Conservation (phyloP, 2,113 vertebrate genomes). For the Oryzias javanicus region DNA sequence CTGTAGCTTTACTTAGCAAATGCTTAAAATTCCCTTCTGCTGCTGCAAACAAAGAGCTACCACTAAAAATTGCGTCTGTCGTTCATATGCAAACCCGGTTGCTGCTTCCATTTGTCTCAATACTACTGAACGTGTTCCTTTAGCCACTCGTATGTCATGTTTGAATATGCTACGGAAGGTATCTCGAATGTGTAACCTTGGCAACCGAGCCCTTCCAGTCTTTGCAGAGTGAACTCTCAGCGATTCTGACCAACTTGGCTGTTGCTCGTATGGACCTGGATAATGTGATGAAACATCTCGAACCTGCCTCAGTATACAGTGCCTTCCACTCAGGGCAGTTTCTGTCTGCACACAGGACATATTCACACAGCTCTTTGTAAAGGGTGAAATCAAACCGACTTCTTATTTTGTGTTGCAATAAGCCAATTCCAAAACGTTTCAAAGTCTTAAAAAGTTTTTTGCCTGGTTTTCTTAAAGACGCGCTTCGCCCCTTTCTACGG, state of each 20-base stretch:
- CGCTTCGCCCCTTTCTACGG: conserved; percentile 11
- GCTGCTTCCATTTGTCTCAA: conserved; percentile 56
- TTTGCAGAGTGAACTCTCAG: conserved; percentile 38
- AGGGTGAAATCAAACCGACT: background rate
- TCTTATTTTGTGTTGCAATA: conserved; percentile 41
- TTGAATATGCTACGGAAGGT: conserved; percentile 54
- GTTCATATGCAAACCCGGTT: conserved; percentile 56
- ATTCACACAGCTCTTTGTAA: conserved; percentile 37
- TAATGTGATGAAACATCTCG: conserved; percentile 54
- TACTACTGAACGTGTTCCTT: conserved; percentile 49
- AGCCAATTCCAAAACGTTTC: conserved; percentile 13
- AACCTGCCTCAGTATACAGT: conserved; percentile 60
- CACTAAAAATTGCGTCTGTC: conserved; percentile 57
- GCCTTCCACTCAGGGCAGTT: conserved; percentile 68
- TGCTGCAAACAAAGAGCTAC: conserved; percentile 61
- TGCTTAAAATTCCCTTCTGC: conserved; percentile 57
- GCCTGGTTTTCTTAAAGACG: conserved; percentile 17
- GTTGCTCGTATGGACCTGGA: conserved; percentile 50
- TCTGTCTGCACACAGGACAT: conserved; percentile 45
- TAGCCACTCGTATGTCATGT: conserved; percentile 35
- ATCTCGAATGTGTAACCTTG: conserved; percentile 46
- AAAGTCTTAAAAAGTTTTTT: conserved; percentile 14
- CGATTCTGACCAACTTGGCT: conserved; percentile 41
- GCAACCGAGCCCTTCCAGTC: conserved; percentile 37
- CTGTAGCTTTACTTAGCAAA: conserved; percentile 75